Evolutionary conservation across 2,888 invertebrate species (phyloP).

Genomic region (Phaedon cochleariae): DNA sequence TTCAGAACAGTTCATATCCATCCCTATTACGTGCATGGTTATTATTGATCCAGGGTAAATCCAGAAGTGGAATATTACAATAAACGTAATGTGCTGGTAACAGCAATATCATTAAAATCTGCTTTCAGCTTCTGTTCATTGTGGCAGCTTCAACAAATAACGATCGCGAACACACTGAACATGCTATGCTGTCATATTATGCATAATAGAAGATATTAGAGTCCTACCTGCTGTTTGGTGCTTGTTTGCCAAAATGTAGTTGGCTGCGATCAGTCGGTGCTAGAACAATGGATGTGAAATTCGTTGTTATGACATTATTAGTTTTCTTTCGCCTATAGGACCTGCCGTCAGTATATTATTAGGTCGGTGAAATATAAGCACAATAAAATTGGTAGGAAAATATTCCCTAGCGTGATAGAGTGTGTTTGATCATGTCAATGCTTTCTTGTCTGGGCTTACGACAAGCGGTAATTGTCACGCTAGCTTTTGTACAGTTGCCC

Average conservation of each 20-base stretch:
- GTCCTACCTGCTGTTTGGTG: constrained; percentile 1
- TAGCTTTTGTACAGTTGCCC: not conserved
- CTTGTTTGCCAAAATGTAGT: not conserved
- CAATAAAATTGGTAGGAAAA: not conserved
- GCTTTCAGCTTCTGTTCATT: constrained; percentile 16
- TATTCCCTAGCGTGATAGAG: not conserved
- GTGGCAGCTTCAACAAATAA: constrained; percentile 11
- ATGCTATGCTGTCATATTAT: not conserved
- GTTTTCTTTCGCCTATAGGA: not conserved
- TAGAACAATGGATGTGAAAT: not conserved
- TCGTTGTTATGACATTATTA: not conserved
- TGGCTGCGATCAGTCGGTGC: not conserved
- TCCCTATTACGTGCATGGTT: not conserved
- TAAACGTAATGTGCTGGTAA: constrained; percentile 8
- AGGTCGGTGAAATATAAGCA: not conserved
- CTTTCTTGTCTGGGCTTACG: too few species aligned
- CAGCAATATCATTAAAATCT: constrained; percentile 22
- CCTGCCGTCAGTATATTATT: not conserved
- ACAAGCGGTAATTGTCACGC: not conserved
- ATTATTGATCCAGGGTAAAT: not conserved
- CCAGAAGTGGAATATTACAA: not conserved
- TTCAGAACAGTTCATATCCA: not conserved
- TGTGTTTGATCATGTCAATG: not conserved
- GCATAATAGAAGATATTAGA: not conserved
- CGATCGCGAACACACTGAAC: constrained; percentile 7